Conservation (phyloP, 2,888 invertebrate genomes). For the Agrotis exclamationis region DNA sequence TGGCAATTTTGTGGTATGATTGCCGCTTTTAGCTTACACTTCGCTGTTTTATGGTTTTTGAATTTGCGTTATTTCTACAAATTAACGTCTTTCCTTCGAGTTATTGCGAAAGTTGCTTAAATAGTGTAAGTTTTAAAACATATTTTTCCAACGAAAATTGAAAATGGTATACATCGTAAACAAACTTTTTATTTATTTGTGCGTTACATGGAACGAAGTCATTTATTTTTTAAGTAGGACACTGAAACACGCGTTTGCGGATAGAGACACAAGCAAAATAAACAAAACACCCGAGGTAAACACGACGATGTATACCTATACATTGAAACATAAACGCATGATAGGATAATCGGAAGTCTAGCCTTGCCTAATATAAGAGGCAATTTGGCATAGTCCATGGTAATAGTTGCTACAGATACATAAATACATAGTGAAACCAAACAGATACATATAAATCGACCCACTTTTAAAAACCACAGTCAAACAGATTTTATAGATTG, state of each 20-base stretch:
- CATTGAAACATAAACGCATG: constrained; percentile 33
- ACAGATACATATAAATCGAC: constrained; percentile 30
- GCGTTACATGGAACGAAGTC: constrained; percentile 25
- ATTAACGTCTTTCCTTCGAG: constrained; percentile 16
- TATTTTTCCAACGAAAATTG: constrained; percentile 16
- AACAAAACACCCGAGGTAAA: constrained; percentile 37
- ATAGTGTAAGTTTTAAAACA: constrained; percentile 9
- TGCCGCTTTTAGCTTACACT: constrained; percentile 49
- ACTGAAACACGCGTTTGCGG: constrained; percentile 14
- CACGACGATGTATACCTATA: constrained; percentile 3
- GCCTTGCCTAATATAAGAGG: constrained; percentile 41
- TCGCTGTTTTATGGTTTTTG: constrained; percentile 39
- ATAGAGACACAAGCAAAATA: constrained; percentile 19
- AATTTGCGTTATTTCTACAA: constrained; percentile 34
- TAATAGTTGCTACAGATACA: constrained; percentile 25
- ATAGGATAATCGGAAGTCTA: constrained; percentile 46
- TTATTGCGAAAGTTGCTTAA: constrained; percentile 34
- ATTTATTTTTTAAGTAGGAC: constrained; percentile 31
- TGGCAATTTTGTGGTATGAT: constrained; percentile 40
- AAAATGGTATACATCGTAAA: constrained; percentile 9
- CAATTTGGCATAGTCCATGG: constrained; percentile 49
- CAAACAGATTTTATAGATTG: constrained; percentile 71
- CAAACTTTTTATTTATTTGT: constrained; percentile 40
- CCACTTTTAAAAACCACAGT: constrained; percentile 66
- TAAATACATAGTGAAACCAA: constrained; percentile 12